phyloP scores from a whole-genome alignment of 1,140 invertebrate species.

The Drosophila ironensis region DNA sequence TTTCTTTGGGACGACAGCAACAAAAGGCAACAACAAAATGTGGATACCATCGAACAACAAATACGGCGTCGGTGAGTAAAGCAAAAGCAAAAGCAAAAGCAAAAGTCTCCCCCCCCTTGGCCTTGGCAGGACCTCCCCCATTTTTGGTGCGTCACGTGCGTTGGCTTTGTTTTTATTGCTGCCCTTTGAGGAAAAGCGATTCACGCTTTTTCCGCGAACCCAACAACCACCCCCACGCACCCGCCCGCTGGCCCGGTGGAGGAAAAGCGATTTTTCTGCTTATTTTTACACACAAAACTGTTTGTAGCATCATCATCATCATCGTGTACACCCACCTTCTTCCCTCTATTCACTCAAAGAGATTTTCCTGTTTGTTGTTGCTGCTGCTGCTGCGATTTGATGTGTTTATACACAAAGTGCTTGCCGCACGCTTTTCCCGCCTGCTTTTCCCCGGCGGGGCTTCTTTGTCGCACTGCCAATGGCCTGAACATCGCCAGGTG shows the following conservation, averaged over 20 bases:
- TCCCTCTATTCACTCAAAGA: constrained; percentile 47
- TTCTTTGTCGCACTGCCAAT: constrained; percentile 54
- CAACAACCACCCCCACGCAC: constrained; percentile 41
- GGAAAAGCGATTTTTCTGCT: constrained; percentile 77
- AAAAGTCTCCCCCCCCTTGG: not conserved
- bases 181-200: constrained; percentile 69
- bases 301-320: constrained; percentile 27
- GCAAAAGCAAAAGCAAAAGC: constrained; percentile 12
- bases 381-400: constrained; percentile 60
- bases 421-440: not conserved
- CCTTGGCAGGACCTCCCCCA: constrained; percentile 3
- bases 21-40: constrained; percentile 53
- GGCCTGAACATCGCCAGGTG: constrained; percentile 55
- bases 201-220: constrained; percentile 77
- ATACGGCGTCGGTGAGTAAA: constrained; percentile 78
- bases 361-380: constrained; percentile 59
- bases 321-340: not conserved
- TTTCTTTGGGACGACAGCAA: constrained; percentile 27
- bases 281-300: constrained; percentile 63
- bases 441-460: not conserved
- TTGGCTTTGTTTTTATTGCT: constrained; percentile 60
- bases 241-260: constrained; percentile 32
- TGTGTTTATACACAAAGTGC: constrained; percentile 60
- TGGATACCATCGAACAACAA: constrained; percentile 81
- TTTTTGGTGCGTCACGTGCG: constrained; percentile 68